Base-by-base conservation (phyloP, 2,888 invertebrate genomes). In the Cantharis rufa region DNA sequence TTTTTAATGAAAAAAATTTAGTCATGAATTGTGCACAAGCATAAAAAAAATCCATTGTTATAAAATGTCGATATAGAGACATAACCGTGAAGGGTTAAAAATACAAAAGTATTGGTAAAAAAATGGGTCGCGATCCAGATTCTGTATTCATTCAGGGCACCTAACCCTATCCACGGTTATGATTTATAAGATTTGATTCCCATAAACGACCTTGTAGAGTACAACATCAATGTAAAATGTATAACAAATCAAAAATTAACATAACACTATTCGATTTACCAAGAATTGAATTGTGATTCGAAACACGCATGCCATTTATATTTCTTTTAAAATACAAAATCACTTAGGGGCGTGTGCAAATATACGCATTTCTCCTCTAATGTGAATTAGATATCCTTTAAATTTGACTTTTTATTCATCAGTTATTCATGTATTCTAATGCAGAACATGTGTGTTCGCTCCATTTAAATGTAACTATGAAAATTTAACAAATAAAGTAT, bases 71-170 rank as follows among this genome's bases (percentile, higher is more conserved):
- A 85, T 84, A 83, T 80, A 82, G 78, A 83, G 80, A 82, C 82
- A 81, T 82, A 80, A 78, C 80, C 79, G 80, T 79, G 81, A 84
- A 84, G 83, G 83, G 84, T 82, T 80, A 71, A 28, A 69, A 72
- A 62, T 62, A 81, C 81, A 82, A 79, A 80, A 81, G 77, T 80
- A 77, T 78, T 73, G 78, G 76, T 79, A 78, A 79, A 80, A 80
- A 79, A 79, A 80, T 80, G 80, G 77, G 76, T 75, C 80, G 83
- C 84, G 86, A 81, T 82, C 85, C 86, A 86, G 48, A 87, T 87
- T 88, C 85, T 82, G 84, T 84, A 88, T 88, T 87, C 87, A 88
- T 88, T 87, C 86, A 82, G 86, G 85, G 84, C 84, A 83, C 80
- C 81, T 80, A 84, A 83, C 86, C 86, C 85, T 83, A 24, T 24